Base-by-base conservation (phyloP, 2,113 vertebrate genomes). In the Callipepla squamata region DNA sequence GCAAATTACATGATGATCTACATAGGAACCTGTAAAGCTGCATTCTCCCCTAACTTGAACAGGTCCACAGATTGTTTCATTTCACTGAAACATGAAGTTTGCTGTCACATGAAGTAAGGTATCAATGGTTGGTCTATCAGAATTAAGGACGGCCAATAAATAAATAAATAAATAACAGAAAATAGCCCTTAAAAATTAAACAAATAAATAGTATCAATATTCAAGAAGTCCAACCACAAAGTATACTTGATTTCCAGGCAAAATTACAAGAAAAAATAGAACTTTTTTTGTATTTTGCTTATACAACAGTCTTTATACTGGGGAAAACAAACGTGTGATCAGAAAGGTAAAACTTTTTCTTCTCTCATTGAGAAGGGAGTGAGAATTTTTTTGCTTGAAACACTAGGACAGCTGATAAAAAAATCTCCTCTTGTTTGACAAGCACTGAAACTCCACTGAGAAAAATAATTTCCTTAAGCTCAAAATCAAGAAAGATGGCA, bases 401-500 rank as follows among this genome's bases (percentile, higher is more conserved):
- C 32, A 66, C 26, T 76, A 62, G 20, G 8, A 50, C 20, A 77
- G 47, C 42, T 66, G 58, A 74, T 53, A 80, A 92, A 89, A 53
- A 18, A 89, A 48, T 13, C 9, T 30, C 17, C 25, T 53, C n/a
- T 74, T 80, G 13, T 25, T 91, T 80, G 59, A 80, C 45, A 87
- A 77, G 21, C 9, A 12, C 26, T 59, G 63, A 90, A 90, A 85
- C 23, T 66, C 63, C n/a, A 69, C 36, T 1, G 11, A 91, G 50
- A 93, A 91, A 92, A 95, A 77, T 5, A 23, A 85, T 87, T 77
- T 87, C 59, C 34, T 91, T 45, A 38, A 93, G 25, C 8, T 28
- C 47, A 74, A 66, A 95, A 91, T 38, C 6, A 77, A 80, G 50
- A 86, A 92, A 89, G 77, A 93, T 87, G 92, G 68, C 59, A 91